Evolutionary conservation across 2,888 invertebrate genomes (phyloP).

Genomic region (Terebella lapidaria): DNA sequence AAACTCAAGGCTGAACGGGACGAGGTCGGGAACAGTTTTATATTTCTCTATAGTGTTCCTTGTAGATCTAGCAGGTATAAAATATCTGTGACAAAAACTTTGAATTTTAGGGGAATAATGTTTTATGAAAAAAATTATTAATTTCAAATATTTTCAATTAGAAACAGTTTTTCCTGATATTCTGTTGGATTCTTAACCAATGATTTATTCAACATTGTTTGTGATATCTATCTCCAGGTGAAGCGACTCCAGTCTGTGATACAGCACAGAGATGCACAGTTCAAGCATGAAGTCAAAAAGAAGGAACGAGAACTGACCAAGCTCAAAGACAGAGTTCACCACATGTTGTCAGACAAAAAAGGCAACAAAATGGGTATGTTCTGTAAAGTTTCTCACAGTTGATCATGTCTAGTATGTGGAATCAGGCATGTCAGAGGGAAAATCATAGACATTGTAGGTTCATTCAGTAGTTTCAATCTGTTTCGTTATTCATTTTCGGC

Average conservation of each 20-base stretch:
- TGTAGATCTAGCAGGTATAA: too few relatives aligned
- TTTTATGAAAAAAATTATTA: too few relatives aligned
- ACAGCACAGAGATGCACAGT: constrained; percentile 40
- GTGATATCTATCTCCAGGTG: constrained; percentile 30
- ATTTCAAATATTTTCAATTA: too few relatives aligned
- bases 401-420: neutral
- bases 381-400: neutral
- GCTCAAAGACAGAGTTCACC: constrained; percentile 45
- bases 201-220: too few relatives aligned
- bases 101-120: too few relatives aligned
- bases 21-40: constrained; percentile 32
- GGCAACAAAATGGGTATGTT: constrained; percentile 11
- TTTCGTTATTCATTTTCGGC: too few relatives aligned
- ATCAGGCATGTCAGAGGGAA: too few relatives aligned
- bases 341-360: constrained; percentile 38
- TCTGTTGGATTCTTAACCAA: too few relatives aligned
- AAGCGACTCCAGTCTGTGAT: constrained; percentile 38
- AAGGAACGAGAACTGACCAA: constrained; percentile 41
- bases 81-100: too few relatives aligned
- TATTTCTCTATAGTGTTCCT: neutral
- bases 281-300: constrained; percentile 48
- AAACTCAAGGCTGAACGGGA: constrained; percentile 44
- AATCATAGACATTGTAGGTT: too few relatives aligned
- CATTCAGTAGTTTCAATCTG: too few relatives aligned
- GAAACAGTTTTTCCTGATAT: too few relatives aligned